Conservation (phyloP, 2,888 invertebrate genomes). For the Caenorhabditis zanzibari region DNA sequence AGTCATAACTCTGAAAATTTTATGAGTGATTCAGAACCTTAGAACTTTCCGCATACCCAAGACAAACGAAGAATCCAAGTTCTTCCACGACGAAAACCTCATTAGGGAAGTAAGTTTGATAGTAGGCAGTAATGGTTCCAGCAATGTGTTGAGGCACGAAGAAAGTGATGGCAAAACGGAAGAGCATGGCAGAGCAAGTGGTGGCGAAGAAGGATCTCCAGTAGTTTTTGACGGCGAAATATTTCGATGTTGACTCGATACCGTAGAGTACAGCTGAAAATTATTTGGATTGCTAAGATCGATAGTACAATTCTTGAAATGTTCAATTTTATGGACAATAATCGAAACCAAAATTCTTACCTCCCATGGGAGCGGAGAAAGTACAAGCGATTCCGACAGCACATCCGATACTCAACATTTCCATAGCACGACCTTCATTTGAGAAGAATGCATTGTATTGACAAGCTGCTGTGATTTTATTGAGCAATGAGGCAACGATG, state of each 20-base stretch:
- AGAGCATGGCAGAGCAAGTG: slow-evolving; percentile 85
- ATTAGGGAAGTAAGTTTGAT: slow-evolving; percentile 85
- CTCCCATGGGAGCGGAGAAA: slow-evolving; percentile 97
- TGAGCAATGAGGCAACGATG: slow-evolving; percentile 95
- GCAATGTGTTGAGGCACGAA: slow-evolving; percentile 86
- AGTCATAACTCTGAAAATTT: slow-evolving; percentile 69
- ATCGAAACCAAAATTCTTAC: slow-evolving; percentile 84
- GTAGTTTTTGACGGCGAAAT: slow-evolving; percentile 97
- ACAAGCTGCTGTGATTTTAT: slow-evolving; percentile 69
- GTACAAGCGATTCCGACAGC: slow-evolving; percentile 96
- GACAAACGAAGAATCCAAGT: slow-evolving; percentile 92
- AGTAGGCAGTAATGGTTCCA: slow-evolving; percentile 88
- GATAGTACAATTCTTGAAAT: too few relatives aligned
- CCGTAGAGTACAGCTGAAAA: slow-evolving; percentile 88
- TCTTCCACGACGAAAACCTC: slow-evolving; percentile 98
- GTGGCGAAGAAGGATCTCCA: slow-evolving; percentile 87
- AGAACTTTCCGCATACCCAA: slow-evolving; percentile 87
- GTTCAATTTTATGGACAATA: too few relatives aligned
- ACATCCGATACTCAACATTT: slow-evolving; percentile 97
- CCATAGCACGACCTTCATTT: slow-evolving; percentile 88
- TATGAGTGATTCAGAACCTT: not conserved
- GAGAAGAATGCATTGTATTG: slow-evolving; percentile 78
- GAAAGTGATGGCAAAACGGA: slow-evolving; percentile 96
- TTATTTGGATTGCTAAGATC: too few relatives aligned
- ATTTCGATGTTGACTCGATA: slow-evolving; percentile 98